These are phyloP conservation scores for Anoncus sp. DNA, from an alignment of 2,888 invertebrate genomes.

Conservation along the genomic window DNA sequence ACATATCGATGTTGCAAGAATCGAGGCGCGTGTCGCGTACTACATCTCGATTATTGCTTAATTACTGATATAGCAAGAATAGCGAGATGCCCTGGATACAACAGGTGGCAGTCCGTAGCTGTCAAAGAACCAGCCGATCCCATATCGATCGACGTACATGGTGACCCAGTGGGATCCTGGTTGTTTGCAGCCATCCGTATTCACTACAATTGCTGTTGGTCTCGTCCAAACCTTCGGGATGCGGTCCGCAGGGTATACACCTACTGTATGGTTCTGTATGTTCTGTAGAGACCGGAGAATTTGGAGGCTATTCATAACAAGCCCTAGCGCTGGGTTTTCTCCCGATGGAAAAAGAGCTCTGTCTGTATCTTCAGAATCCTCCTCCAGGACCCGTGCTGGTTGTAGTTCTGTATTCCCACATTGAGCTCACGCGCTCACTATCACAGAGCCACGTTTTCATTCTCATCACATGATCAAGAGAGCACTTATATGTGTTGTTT, in stretches of 20 bases:
- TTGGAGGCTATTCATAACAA: constrained; percentile 7
- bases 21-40: too few species aligned
- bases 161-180: constrained; percentile 31
- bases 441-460: constrained; percentile 29
- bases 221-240: background rate
- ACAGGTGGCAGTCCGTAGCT: background rate
- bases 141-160: constrained; percentile 33
- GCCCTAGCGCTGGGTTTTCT: background rate
- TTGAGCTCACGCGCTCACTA: background rate
- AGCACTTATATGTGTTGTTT: constrained; percentile 1
- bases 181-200: constrained; percentile 4
- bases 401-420: constrained; percentile 27
- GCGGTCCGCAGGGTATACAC: background rate
- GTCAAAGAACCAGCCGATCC: constrained; percentile 2
- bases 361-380: too few species aligned
- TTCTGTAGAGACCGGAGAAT: background rate
- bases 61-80: too few species aligned
- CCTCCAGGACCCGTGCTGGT: background rate
- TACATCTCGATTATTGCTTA: too few species aligned
- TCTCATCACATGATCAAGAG: background rate
- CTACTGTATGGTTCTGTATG: background rate
- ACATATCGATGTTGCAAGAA: too few species aligned
- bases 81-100: background rate
- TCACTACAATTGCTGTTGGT: background rate
- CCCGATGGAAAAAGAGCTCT: too few species aligned